A percentile compares a stretch with the other conserved stretches of the same genome.
Conservation (phyloP, 2,888 invertebrate genomes). For the Ophion costatus region DNA sequence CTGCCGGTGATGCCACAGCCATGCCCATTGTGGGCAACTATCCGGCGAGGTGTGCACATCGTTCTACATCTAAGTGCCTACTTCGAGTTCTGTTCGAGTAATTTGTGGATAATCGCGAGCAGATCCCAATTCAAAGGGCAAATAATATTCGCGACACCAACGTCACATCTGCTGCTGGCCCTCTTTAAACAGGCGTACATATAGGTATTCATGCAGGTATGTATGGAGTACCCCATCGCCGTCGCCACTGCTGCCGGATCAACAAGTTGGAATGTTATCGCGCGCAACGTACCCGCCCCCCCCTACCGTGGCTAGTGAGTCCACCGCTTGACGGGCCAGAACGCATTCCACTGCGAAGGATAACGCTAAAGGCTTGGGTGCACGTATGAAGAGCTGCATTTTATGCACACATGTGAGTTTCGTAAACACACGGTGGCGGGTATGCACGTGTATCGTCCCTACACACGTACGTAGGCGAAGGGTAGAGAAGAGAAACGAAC, state of each 20-base stretch:
- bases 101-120: slow-evolving; percentile 53
- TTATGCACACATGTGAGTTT: slow-evolving; percentile 20
- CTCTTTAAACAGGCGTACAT: not conserved
- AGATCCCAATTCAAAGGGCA: slow-evolving; percentile 50
- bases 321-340: slow-evolving; percentile 53
- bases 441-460: not conserved
- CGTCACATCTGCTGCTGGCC: slow-evolving; percentile 51
- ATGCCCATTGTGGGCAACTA: not conserved
- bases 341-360: slow-evolving; percentile 63
- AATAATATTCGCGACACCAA: slow-evolving; percentile 55
- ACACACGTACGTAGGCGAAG: not conserved
- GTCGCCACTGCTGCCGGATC: slow-evolving; percentile 57
- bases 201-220: slow-evolving; percentile 7
- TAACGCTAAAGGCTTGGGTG: slow-evolving; percentile 59
- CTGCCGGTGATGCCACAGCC: not conserved
- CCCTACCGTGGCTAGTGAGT: slow-evolving; percentile 55
- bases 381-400: slow-evolving; percentile 20
- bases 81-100: slow-evolving; percentile 44
- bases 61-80: not conserved
- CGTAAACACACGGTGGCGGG: slow-evolving; percentile 7
- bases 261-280: slow-evolving; percentile 70
- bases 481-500: slow-evolving; percentile 30
- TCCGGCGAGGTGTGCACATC: not conserved
- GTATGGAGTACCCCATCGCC: slow-evolving; percentile 8
- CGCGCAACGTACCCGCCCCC: slow-evolving; percentile 60